Evolutionary conservation across 1,140 invertebrate genomes (phyloP), one percentile per base, ranked within the genome.

Genomic region (Melitaea cinxia): DNA sequence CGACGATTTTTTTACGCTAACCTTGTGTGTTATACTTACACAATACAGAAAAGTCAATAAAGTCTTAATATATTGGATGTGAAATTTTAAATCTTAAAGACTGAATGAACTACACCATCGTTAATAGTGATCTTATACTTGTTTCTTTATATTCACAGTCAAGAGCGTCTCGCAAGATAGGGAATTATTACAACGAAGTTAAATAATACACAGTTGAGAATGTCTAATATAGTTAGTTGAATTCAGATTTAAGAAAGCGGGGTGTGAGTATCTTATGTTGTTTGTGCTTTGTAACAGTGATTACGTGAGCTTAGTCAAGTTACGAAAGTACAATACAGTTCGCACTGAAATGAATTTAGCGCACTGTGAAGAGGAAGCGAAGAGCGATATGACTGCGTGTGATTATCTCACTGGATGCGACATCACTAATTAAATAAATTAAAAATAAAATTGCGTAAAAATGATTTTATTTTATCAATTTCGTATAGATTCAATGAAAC

Each of bases 261-360:
- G 68, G 59, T 69, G 70, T 52, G 57, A 60, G 57, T 60, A 70
- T 68, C 65, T 70, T 72, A 69, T 72, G 68, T 70, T 75, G 68
- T 73, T 74, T 72, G 74, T 77, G 80, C 72, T 81, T 85, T 80
- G 80, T 77, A 82, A 79, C 71, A 81, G 57, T 67, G 73, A 78
- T 89, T 89, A 87, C 84, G 84, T 89, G 80, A 83, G 77, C 77
- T 85, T 82, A 81, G 77, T 61, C 53, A 70, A 73, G 77, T 89
- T 89, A 80, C 84, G 86, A 86, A 85, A 89, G 78, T 77, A 77
- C 74, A 79, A 77, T 73, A 71, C 64, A 63, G 68, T 73, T 79
- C 68, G 67, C 73, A 75, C 77, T 85, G 77, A 83, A 88, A 85
- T 76, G 74, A 85, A 84, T 86, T 81, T 80, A 82, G 82, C 74